Evolutionary conservation across 2,888 invertebrate species (phyloP).

Genomic region (Leucoptera coffeella): DNA sequence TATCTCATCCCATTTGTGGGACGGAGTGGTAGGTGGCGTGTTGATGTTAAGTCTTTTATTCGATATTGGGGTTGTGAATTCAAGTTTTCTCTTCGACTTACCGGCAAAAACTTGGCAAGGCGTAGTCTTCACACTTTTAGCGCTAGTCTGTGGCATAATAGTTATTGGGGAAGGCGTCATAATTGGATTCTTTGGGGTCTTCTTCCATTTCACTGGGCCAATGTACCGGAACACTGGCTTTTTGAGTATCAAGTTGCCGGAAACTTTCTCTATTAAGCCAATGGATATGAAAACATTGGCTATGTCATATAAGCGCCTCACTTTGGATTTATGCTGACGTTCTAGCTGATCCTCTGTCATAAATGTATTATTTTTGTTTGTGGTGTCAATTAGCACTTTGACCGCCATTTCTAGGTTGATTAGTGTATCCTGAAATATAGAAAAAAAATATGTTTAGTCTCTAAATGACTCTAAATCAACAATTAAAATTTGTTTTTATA

Average conservation of each 20-base stretch:
- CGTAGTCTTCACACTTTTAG: slow-evolving; percentile 17
- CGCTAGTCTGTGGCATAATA: slow-evolving; percentile 22
- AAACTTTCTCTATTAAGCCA: slow-evolving; percentile 64
- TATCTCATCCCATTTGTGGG: slow-evolving; percentile 52
- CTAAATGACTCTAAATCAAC: too few relatives aligned
- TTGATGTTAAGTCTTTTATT: slow-evolving; percentile 29
- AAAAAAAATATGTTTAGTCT: too few relatives aligned
- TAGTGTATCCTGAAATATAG: slow-evolving; percentile 47
- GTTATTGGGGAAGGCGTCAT: slow-evolving; percentile 31
- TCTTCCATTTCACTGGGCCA: slow-evolving; percentile 43
- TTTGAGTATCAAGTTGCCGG: slow-evolving; percentile 52
- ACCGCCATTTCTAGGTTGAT: slow-evolving; percentile 64
- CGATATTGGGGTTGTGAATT: slow-evolving; percentile 31
- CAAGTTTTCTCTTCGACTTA: slow-evolving; percentile 39
- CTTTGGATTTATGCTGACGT: slow-evolving; percentile 60
- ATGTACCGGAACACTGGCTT: slow-evolving; percentile 64
- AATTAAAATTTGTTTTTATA: too few relatives aligned
- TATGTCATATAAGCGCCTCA: slow-evolving; percentile 69
- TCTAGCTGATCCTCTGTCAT: slow-evolving; percentile 44
- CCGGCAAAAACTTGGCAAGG: slow-evolving; percentile 27
- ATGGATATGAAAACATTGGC: slow-evolving; percentile 72
- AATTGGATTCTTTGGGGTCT: slow-evolving; percentile 17
- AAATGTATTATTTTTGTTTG: slow-evolving; percentile 38
- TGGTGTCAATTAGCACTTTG: slow-evolving; percentile 52
- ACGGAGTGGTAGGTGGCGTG: slow-evolving; percentile 37